phyloP scores from a whole-genome alignment of 2,113 vertebrate species.

The Balaeniceps rex region DNA sequence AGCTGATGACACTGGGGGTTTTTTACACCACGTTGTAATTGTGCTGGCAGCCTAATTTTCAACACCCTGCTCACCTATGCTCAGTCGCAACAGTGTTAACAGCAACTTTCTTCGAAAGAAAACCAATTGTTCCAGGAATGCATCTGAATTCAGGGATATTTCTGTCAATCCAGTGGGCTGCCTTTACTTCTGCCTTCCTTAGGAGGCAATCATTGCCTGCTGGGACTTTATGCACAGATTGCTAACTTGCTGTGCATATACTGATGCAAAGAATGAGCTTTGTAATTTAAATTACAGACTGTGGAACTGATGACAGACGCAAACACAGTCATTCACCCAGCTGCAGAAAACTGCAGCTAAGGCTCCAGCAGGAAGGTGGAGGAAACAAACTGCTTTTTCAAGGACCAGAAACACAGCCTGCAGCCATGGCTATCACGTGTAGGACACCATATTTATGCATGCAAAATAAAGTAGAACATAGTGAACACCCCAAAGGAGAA shows the following conservation, averaged over 20 bases:
- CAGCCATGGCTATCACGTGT: not conserved
- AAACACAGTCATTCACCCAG: not conserved
- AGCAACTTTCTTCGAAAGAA: not conserved
- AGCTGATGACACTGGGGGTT: not conserved
- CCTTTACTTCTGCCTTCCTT: conserved; percentile 34
- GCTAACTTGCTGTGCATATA: conserved; percentile 43
- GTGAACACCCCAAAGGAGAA: not conserved
- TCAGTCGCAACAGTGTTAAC: not conserved
- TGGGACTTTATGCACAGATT: conserved; percentile 63
- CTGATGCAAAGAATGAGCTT: conserved; percentile 36
- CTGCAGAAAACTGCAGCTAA: not conserved
- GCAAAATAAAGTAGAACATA: not conserved
- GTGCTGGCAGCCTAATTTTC: conserved; percentile 15
- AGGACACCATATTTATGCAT: not conserved
- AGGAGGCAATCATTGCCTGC: conserved; percentile 55
- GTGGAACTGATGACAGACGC: conserved; percentile 24
- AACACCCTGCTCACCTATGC: not conserved
- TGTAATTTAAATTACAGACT: conserved; percentile 61
- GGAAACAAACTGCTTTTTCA: not conserved
- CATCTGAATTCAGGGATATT: not conserved
- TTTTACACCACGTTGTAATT: not conserved
- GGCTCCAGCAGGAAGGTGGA: not conserved
- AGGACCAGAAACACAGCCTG: not conserved
- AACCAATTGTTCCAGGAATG: not conserved
- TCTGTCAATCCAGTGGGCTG: conserved; percentile 26